A percentile compares a stretch with the other conserved stretches of the same genome.
Evolutionary conservation across 2,888 invertebrate genomes (phyloP).

Genomic region (Drosophila parthenogenetica): DNA sequence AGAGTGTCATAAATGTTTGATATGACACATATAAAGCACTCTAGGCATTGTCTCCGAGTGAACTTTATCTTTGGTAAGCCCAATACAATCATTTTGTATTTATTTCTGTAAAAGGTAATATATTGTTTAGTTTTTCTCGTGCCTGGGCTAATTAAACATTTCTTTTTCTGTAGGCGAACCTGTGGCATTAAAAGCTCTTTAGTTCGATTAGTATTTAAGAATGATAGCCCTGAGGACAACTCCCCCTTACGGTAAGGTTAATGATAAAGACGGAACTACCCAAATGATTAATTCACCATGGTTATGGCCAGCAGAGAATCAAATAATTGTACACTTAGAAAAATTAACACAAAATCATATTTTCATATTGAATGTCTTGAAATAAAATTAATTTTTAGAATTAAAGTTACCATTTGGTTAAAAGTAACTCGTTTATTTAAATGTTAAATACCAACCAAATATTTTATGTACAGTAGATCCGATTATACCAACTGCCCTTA

Average conservation of each 20-base stretch:
- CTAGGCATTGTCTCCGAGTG: neutral
- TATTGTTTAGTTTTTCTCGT: constrained; percentile 40
- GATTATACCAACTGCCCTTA: too few relatives aligned
- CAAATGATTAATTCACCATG: too few relatives aligned
- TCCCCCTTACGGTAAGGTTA: constrained; percentile 2
- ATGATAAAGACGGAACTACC: constrained; percentile 3
- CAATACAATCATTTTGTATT: constrained; percentile 9
- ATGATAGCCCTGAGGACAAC: constrained; percentile 5
- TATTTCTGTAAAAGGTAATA: constrained; percentile 3
- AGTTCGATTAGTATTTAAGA: constrained; percentile 3
- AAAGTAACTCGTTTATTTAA: too few relatives aligned
- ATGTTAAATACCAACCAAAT: too few relatives aligned
- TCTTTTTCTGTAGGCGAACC: constrained; percentile 7
- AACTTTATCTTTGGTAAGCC: neutral
- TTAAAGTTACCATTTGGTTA: too few relatives aligned
- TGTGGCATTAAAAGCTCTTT: constrained; percentile 11
- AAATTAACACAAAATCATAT: too few relatives aligned
- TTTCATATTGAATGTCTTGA: too few relatives aligned
- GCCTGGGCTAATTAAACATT: constrained; percentile 59
- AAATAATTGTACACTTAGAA: too few relatives aligned
- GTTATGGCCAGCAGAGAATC: too few relatives aligned
- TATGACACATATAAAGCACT: neutral
- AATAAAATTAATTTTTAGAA: too few relatives aligned
- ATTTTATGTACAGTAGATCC: too few relatives aligned
- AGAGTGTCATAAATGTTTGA: neutral